Conservation (phyloP, 2,113 vertebrate species). For the Ornithorhynchus anatinus region DNA sequence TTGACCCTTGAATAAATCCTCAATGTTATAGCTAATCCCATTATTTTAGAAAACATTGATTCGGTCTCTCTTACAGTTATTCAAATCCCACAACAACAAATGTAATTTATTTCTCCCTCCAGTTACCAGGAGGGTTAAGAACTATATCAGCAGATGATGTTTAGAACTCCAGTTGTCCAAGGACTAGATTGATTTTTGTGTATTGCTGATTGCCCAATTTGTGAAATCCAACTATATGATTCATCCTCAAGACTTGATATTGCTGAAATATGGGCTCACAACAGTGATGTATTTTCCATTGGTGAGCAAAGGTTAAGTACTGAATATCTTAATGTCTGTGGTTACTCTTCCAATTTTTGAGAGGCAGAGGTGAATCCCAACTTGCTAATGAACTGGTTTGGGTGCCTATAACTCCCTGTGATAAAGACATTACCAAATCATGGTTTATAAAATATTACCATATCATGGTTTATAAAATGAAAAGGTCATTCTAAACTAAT, state of each 20-base stretch:
- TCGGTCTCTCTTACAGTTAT: neutral
- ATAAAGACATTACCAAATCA: constrained; percentile 31
- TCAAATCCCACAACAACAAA: neutral
- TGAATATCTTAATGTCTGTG: no score
- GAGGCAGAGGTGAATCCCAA: constrained; percentile 3
- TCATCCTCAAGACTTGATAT: no score
- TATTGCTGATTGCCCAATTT: no score
- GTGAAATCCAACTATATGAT: no score
- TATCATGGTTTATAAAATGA: no score
- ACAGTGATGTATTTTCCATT: no score
- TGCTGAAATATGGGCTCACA: no score
- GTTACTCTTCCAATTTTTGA: neutral
- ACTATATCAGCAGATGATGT: no score
- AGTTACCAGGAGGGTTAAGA: neutral
- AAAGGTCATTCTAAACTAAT: constrained; percentile 8
- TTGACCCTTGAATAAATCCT: neutral
- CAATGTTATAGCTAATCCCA: neutral
- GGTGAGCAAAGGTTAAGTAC: no score
- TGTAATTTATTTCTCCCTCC: neutral
- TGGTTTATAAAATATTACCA: no score
- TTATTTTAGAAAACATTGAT: neutral
- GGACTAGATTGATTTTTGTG: no score
- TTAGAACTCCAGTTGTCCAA: no score
- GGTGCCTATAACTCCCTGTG: constrained; percentile 34
- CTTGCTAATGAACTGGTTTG: neutral